Percentiles rank a stretch among this genome's conserved stretches.
Conservation (phyloP, 2,888 invertebrate genomes). For the Lobophora halterata region DNA sequence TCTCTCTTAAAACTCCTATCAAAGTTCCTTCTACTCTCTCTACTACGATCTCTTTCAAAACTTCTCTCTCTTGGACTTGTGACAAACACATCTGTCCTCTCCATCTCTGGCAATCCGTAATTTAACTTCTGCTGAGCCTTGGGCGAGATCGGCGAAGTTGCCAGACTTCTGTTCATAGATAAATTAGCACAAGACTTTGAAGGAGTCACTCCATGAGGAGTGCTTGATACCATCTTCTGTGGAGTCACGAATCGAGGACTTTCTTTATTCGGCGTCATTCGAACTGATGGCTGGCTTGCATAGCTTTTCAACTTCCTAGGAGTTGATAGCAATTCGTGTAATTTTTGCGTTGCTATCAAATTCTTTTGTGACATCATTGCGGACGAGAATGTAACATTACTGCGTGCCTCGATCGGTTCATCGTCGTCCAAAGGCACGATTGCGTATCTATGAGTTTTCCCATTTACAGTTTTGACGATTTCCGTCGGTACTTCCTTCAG, state of each 20-base stretch:
- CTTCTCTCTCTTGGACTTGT: slow-evolving; percentile 65
- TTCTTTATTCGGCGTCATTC: slow-evolving; percentile 62
- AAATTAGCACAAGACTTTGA: slow-evolving; percentile 77
- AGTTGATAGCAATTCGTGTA: slow-evolving; percentile 87
- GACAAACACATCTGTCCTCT: slow-evolving; percentile 68
- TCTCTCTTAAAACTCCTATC: slow-evolving; percentile 53
- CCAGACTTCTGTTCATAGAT: slow-evolving; percentile 41
- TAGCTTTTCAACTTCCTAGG: slow-evolving; percentile 82
- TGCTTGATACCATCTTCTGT: slow-evolving; percentile 60
- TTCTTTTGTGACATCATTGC: slow-evolving; percentile 80
- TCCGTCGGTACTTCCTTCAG: slow-evolving; percentile 80
- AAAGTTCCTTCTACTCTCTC: slow-evolving; percentile 58
- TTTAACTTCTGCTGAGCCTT: slow-evolving; percentile 81
- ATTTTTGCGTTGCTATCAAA: slow-evolving; percentile 86
- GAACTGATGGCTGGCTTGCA: slow-evolving; percentile 76
- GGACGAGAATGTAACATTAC: slow-evolving; percentile 63
- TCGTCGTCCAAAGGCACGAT: slow-evolving; percentile 81
- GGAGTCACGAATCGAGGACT: slow-evolving; percentile 52
- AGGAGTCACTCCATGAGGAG: slow-evolving; percentile 65
- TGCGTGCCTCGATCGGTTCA: slow-evolving; percentile 61
- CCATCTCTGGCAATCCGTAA: slow-evolving; percentile 65
- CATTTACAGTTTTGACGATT: slow-evolving; percentile 83
- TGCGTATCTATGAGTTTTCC: slow-evolving; percentile 80
- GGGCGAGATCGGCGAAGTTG: slow-evolving; percentile 67
- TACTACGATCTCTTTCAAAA: slow-evolving; percentile 55